These are phyloP conservation scores for Lycia hirtaria DNA, from an alignment of 2,888 invertebrate genomes.

Conservation along the genomic window DNA sequence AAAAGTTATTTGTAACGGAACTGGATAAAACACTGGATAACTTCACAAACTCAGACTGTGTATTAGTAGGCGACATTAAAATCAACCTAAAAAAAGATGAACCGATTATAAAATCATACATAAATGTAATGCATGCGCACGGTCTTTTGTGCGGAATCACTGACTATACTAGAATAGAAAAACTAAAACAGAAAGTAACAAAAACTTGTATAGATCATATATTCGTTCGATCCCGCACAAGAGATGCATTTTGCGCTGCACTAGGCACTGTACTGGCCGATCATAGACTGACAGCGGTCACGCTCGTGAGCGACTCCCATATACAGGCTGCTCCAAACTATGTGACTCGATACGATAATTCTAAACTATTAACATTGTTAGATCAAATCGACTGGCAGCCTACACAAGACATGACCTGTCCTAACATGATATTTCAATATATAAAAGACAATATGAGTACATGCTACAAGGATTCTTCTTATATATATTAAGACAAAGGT, in stretches of 20 bases:
- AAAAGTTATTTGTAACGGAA: slow-evolving; percentile 3
- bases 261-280: slow-evolving; percentile 2
- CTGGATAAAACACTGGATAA: not conserved
- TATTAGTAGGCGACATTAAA: slow-evolving; percentile 10
- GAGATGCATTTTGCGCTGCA: slow-evolving; percentile 6
- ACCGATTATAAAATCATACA: slow-evolving; percentile 4
- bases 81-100: slow-evolving; percentile 5
- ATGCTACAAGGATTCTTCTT: not conserved
- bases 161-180: slow-evolving; percentile 16
- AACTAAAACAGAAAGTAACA: slow-evolving; percentile 1
- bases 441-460: not conserved
- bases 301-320: not conserved
- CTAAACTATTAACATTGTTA: not conserved
- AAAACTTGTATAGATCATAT: slow-evolving; percentile 23
- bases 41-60: not conserved
- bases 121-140: slow-evolving; percentile 8
- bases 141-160: slow-evolving; percentile 20
- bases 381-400: not conserved
- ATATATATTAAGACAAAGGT: not conserved
- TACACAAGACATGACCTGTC: not conserved
- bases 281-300: slow-evolving; percentile 1
- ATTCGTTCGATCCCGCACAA: slow-evolving; percentile 15
- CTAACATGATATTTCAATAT: not conserved
- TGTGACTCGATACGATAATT: not conserved
- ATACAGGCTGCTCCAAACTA: slow-evolving; percentile 13